Base-by-base conservation (phyloP, 2,797 vertebrate species). In the Esox masquinongy region DNA sequence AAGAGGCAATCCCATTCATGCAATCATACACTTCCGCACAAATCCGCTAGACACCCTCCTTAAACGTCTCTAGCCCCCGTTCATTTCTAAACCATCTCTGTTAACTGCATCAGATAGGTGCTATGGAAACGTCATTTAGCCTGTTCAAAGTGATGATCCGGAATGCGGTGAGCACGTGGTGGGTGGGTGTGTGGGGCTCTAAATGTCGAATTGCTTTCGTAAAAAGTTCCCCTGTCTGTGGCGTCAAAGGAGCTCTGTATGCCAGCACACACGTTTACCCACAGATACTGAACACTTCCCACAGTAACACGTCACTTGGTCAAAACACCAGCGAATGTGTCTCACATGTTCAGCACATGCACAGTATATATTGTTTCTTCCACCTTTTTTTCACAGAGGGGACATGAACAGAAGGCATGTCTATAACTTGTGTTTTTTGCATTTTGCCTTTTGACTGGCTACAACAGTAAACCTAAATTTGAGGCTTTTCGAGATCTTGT, bases 171-270 rank as follows among this genome's bases (percentile, higher is more conserved):
- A 61, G 16, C 19, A 72, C 4, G 7, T 59, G 31, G 71, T 73
- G 24, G 14, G 7, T 26, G 22, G n/a, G 11, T 61, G 56, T 61
- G 51, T 72, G 36, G 16, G 31, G 34, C 26, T 19, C 12, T 43
- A 73, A 61, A 71, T 53, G 49, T 71, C 70, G 47, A 22, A 6
- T n/a, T 71, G 11, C 69, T 16, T 51, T 71, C 19, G 19, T 34
- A 61, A 7, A 19, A 12, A 73, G 24, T 73, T 73, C n/a, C 71
- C 71, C 34, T 17, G 24, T 43, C 26, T 56, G 11, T 12, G n/a
- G 36, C n/a, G 6, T 5, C 17, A 5, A 71, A 3, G 5, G 5
- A 71, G 50, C 24, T 15, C 9, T 59, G n/a, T 14, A 11, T 47
- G 9, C 12, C 11, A 47, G 9, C 56, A 12, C 56, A 61, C 56